phyloP scores from a whole-genome alignment of 2,888 invertebrate species.

The Protodeltote pygarga region DNA sequence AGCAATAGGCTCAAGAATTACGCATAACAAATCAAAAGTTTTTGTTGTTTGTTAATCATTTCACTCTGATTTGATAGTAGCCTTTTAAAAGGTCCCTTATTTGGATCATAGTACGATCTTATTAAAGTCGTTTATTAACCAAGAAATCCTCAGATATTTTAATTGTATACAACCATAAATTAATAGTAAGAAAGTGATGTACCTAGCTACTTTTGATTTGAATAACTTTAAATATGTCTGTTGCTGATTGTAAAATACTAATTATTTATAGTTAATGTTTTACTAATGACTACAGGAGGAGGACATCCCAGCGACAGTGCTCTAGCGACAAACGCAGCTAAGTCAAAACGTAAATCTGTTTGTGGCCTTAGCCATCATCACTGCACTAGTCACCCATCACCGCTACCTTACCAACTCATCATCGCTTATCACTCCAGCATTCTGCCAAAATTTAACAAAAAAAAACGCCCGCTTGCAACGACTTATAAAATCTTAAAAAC shows the following conservation, averaged over 20 bases:
- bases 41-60: neutral
- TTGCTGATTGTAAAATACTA: slow-evolving; percentile 7
- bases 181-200: neutral
- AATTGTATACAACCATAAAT: neutral
- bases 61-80: neutral
- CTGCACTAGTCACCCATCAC: slow-evolving; percentile 73
- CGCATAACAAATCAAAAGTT: slow-evolving; percentile 1
- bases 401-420: slow-evolving; percentile 80
- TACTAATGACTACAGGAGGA: slow-evolving; percentile 72
- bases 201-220: slow-evolving; percentile 1
- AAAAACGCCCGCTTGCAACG: slow-evolving; percentile 66
- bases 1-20: neutral
- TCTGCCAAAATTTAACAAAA: slow-evolving; percentile 52
- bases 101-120: too few species aligned
- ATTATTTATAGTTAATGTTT: slow-evolving; percentile 32
- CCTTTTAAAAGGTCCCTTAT: neutral
- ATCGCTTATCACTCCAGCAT: slow-evolving; percentile 71
- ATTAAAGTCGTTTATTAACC: too few species aligned
- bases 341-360: slow-evolving; percentile 79
- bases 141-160: neutral
- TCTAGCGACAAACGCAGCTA: slow-evolving; percentile 81
- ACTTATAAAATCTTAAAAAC: slow-evolving; percentile 41
- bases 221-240: slow-evolving; percentile 14
- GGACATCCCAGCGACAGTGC: slow-evolving; percentile 83
- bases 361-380: slow-evolving; percentile 77